Percentiles rank a stretch among this genome's conserved stretches.
phyloP scores from a whole-genome alignment of 2,797 vertebrate species.

The Enteromius viviparus region DNA sequence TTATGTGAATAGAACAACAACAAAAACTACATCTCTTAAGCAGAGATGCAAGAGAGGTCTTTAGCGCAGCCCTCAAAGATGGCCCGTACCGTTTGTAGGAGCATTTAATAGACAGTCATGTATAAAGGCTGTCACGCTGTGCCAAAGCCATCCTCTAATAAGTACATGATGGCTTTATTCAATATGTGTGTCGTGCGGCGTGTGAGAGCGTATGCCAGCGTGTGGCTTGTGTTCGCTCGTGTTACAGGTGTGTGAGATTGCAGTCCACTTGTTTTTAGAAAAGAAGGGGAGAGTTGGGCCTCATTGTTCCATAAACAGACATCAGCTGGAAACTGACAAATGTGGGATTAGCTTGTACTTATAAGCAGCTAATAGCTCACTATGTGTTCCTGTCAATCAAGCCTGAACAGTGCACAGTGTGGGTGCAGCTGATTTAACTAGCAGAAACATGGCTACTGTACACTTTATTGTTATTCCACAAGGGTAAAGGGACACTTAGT shows the following conservation, averaged over 20 bases:
- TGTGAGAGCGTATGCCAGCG: slow-evolving; percentile 75
- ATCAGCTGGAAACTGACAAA: slow-evolving; percentile 70
- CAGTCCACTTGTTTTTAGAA: slow-evolving; percentile 67
- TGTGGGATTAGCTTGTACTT: slow-evolving; percentile 67
- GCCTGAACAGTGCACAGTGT: slow-evolving; percentile 63
- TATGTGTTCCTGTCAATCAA: slow-evolving; percentile 69
- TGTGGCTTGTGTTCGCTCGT: slow-evolving; percentile 74
- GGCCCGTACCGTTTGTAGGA: slow-evolving; percentile 50
- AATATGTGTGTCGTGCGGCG: slow-evolving; percentile 72
- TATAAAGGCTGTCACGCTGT: slow-evolving; percentile 63
- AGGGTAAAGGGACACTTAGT: slow-evolving; percentile 37
- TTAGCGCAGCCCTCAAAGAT: slow-evolving; percentile 40
- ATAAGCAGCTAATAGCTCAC: slow-evolving; percentile 70
- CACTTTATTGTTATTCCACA: slow-evolving; percentile 28
- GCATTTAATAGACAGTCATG: slow-evolving; percentile 62
- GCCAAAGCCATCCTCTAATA: slow-evolving; percentile 70
- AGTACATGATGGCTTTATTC: slow-evolving; percentile 78
- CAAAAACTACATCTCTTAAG: slow-evolving; percentile 8
- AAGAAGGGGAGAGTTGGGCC: slow-evolving; percentile 59
- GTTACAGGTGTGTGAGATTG: slow-evolving; percentile 76
- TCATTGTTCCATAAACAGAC: slow-evolving; percentile 70
- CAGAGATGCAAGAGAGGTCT: not conserved
- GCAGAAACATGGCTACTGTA: slow-evolving; percentile 39
- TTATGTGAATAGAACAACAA: not conserved
- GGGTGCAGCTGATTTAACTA: slow-evolving; percentile 32